Conservation (phyloP, 2,888 invertebrate species). For the Hemistola chrysoprasaria region DNA sequence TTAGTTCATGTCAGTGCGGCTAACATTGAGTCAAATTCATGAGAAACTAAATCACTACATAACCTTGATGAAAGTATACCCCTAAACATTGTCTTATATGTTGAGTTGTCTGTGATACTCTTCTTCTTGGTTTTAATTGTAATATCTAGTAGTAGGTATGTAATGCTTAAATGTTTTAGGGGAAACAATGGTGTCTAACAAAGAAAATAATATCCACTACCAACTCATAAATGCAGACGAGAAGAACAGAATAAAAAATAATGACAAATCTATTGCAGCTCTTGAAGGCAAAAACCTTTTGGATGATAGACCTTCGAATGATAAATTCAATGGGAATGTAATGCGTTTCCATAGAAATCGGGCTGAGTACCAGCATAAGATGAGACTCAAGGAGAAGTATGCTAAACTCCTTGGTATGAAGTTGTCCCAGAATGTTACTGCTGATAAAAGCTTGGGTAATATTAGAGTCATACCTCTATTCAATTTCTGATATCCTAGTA, state of each 20-base stretch:
- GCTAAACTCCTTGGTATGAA: slow-evolving; percentile 54
- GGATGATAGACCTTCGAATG: slow-evolving; percentile 49
- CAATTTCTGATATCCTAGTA: too few relatives aligned
- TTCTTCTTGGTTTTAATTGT: too few relatives aligned
- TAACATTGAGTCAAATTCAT: too few relatives aligned
- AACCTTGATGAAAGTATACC: too few relatives aligned
- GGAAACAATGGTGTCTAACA: slow-evolving; percentile 42
- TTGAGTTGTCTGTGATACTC: too few relatives aligned
- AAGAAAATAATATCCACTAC: slow-evolving; percentile 53
- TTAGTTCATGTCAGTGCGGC: too few relatives aligned
- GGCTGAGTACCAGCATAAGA: slow-evolving; percentile 51
- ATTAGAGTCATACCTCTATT: background rate
- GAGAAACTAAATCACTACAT: too few relatives aligned
- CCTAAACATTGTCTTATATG: too few relatives aligned
- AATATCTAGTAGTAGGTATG: too few relatives aligned
- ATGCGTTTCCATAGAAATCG: slow-evolving; percentile 58
- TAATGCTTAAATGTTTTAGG: slow-evolving; percentile 56
- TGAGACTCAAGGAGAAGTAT: slow-evolving; percentile 61
- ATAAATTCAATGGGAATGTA: slow-evolving; percentile 51
- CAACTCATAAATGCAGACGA: slow-evolving; percentile 55
- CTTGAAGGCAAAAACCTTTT: slow-evolving; percentile 66
- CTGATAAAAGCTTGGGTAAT: slow-evolving; percentile 55
- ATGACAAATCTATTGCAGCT: slow-evolving; percentile 71
- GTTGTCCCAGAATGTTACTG: slow-evolving; percentile 34
- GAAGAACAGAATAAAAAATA: slow-evolving; percentile 65